phyloP scores from a whole-genome alignment of 2,797 vertebrate species.

The Gambelia wislizenii region DNA sequence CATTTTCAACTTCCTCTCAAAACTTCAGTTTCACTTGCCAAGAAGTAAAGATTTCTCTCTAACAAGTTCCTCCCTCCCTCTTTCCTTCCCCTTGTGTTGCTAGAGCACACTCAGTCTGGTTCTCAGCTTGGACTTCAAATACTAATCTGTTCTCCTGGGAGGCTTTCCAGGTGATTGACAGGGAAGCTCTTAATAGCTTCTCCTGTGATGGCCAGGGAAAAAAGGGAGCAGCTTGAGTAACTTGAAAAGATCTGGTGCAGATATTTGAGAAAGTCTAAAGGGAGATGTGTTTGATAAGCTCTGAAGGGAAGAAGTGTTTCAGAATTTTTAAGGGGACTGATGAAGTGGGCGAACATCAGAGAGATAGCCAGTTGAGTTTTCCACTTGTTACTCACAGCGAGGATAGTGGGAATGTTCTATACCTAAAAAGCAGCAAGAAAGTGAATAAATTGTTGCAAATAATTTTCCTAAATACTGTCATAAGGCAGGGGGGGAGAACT shows the following conservation, averaged over 20 bases:
- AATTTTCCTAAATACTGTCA: conserved; percentile 7
- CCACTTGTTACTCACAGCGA: conserved; percentile 12
- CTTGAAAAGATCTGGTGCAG: conserved; percentile 66
- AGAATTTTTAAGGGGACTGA: conserved; percentile 49
- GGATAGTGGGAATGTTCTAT: rapidly evolving
- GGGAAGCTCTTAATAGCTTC: conserved; percentile 65
- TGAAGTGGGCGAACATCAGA: conserved; percentile 34
- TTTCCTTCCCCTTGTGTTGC: conserved; percentile 32
- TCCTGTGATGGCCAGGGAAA: conserved; percentile 57
- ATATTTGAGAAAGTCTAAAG: conserved; percentile 64
- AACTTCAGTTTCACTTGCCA: conserved; percentile 8
- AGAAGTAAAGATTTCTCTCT: conserved; percentile 8
- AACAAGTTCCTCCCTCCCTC: conserved; percentile 27
- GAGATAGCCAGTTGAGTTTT: conserved; percentile 10
- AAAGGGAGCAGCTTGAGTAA: conserved; percentile 67
- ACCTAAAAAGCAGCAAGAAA: not conserved
- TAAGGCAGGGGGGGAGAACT: not conserved
- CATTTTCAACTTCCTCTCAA: not conserved
- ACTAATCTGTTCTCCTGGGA: conserved; percentile 58
- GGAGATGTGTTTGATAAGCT: conserved; percentile 62
- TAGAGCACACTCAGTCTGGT: conserved; percentile 38
- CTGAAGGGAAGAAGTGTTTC: conserved; percentile 47
- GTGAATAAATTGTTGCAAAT: not conserved
- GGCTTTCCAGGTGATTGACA: conserved; percentile 57
- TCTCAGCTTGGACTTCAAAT: conserved; percentile 52